A percentile compares a stretch with the other conserved stretches of the same genome.
Evolutionary conservation across 2,113 vertebrate species (phyloP).

Genomic region (Pluvialis apricaria): DNA sequence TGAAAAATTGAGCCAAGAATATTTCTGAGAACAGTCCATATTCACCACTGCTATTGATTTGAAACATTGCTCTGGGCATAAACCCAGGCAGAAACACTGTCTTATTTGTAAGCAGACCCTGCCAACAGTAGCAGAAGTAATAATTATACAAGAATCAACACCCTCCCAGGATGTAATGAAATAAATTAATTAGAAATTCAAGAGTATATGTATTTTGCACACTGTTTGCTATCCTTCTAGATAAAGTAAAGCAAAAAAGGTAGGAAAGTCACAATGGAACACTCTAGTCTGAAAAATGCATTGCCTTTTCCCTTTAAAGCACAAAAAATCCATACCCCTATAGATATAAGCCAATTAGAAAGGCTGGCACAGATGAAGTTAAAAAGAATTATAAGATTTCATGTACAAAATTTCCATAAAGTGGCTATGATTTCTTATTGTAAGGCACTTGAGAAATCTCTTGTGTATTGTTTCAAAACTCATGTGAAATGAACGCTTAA

Average conservation of each 20-base stretch:
- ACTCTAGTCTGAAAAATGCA: neutral
- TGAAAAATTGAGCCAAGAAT: neutral
- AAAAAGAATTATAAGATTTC: neutral
- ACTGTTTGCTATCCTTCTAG: neutral
- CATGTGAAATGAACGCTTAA: neutral
- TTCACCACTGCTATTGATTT: neutral
- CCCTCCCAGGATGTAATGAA: neutral
- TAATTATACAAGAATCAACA: slow-evolving; percentile 12
- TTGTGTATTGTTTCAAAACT: neutral
- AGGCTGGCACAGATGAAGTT: neutral
- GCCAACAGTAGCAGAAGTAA: neutral
- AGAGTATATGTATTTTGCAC: neutral
- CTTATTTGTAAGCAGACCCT: neutral
- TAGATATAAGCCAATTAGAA: neutral
- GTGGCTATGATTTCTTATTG: neutral
- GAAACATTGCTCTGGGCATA: neutral
- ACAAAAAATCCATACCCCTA: neutral
- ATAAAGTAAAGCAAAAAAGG: neutral
- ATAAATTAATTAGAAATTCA: neutral
- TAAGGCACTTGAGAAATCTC: neutral
- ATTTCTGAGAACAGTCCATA: neutral
- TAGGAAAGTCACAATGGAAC: neutral
- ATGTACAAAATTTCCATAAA: neutral
- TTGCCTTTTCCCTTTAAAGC: neutral
- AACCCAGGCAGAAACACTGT: neutral